Evolutionary conservation across 2,113 vertebrate species (phyloP), one percentile per base, ranked within the genome.

Genomic region (Mirounga angustirostris): DNA sequence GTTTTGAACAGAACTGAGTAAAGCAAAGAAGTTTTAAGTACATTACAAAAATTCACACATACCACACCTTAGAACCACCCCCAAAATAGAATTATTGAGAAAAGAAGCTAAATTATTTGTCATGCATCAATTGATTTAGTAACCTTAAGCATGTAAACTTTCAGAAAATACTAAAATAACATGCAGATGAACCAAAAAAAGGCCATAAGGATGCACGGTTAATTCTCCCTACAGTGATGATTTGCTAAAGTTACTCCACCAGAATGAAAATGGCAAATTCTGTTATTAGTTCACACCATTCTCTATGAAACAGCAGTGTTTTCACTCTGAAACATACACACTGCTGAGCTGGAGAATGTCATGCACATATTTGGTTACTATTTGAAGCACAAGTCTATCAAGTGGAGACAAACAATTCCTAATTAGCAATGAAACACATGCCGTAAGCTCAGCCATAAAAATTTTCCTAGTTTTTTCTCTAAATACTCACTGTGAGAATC

Each of bases 401-500:
- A 94, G 81, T 59, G 71, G 54, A 97, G 83, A 91, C 94, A 95
- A 83, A 97, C 89, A 97, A 93, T 78, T 79, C 86, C 43, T 69
- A 97, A 95, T 58, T 50, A 93, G 85, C 82, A 93, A 61, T 13
- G 74, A 89, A 94, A 83, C 86, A 94, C 89, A 97, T 50, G 82
- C 79, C 86, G 92, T 28, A 69, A 46, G 95, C 63, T 89, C 89
- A 96, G 67, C 52, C 9, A 9, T 36, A 89, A 95, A 81, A 92
- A 56, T 79, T 88, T 78, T 71, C 71, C 89, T 43, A 3, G 46
- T 54, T 36, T 78, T 78, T 95, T 79, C 76, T 61, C 9, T 58
- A 92, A 89, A 89, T 98, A 99, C 99, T 99, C 98, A 99, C 99
- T 99, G 99, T 80, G 99, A 99, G 94, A 99, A 99, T 92, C 99